Conservation (phyloP, 2,113 vertebrate genomes). For the Xenus cinereus region DNA sequence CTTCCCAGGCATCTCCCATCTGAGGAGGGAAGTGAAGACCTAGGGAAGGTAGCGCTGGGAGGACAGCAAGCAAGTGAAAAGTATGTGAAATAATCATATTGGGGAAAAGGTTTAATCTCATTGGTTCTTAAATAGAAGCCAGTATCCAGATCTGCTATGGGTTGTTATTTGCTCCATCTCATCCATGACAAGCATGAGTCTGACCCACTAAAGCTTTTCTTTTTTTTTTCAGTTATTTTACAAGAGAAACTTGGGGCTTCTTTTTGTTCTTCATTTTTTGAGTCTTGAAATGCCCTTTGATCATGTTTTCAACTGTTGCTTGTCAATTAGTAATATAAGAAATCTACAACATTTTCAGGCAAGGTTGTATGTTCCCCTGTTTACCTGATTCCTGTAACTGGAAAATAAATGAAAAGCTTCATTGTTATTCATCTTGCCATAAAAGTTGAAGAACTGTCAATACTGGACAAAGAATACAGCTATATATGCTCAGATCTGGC, state of each 20-base stretch:
- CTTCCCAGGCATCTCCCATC: background rate
- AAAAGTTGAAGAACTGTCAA: background rate
- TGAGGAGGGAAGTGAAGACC: background rate
- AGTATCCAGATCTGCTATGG: background rate
- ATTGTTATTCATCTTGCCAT: background rate
- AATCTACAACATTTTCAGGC: background rate
- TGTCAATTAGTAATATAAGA: background rate
- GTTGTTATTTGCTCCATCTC: background rate
- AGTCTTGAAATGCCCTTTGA: background rate
- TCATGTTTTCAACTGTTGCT: background rate
- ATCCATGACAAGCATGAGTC: background rate
- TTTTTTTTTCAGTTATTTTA: background rate
- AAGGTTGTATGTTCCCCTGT: background rate
- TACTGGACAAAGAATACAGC: background rate
- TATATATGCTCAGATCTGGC: background rate
- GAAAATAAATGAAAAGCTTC: background rate
- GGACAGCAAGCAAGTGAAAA: background rate
- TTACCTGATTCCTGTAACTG: background rate
- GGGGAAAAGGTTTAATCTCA: background rate
- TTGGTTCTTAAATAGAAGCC: background rate
- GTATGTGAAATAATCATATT: background rate
- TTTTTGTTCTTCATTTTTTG: background rate
- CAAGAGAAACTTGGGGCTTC: background rate
- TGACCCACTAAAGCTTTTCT: background rate
- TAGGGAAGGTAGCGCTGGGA: background rate